Evolutionary conservation across 2,113 vertebrate species (phyloP), one percentile per base, ranked within the genome.

Genomic region (Ailurus styani): DNA sequence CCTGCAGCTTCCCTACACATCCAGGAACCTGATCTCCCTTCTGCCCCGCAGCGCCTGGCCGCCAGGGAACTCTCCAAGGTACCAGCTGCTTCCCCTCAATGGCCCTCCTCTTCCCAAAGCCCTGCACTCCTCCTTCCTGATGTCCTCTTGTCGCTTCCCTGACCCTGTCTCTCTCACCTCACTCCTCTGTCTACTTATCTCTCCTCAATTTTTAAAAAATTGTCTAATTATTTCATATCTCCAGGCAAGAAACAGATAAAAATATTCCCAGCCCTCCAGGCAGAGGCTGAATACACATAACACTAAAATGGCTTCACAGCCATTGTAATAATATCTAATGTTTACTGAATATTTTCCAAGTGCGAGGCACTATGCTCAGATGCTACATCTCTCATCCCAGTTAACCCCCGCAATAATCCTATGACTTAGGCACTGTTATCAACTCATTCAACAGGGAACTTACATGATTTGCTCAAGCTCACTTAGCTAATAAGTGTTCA

Each of bases 51-150:
- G 40, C 72, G 75, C 54, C 90, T 3, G 25, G 50, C 52, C 0
- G 0, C 84, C 64, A 0, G 11, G 97, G 98, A 98, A 78, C 95
- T 98, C 97, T 97, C 97, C 98, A 98, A 97, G 97, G 96, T 97
- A 96, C 73, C 42, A 17, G 31, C 10, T 52, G 2, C 34, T 52
- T 50, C 20, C 37, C 91, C 66, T 83, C 37, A 29, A 2, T 21
- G 62, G 70, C 27, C 15, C 27, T n/a, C 29, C 23, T 45, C 68
- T 42, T 17, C 42, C 45, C 85, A 75, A 11, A 50, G 7, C 72
- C 88, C 50, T 3, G 21, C 4, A 17, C 18, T 20, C 27, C n/a
- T 68, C 88, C 88, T 82, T 82, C 77, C 12, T 40, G 47, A 66
- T 29, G 68, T 73, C 68, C 52, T 25, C 15, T 62, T 45, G 15